phyloP scores from a whole-genome alignment of 2,797 vertebrate genomes.

The Sebastes minor region DNA sequence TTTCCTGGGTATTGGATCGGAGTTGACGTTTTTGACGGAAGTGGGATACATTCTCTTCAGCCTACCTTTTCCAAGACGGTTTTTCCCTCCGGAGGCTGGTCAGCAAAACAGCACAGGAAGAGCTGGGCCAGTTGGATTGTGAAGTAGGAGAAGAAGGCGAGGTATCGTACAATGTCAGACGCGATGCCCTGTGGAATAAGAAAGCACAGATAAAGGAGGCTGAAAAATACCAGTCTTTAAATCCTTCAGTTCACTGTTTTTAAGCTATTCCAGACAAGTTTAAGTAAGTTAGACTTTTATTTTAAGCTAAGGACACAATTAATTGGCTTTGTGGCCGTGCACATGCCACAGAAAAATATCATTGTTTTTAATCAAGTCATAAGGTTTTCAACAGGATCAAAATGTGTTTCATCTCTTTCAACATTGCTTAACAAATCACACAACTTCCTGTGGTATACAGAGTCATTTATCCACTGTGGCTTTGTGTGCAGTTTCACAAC shows the following conservation, averaged over 20 bases:
- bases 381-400: conserved; percentile 11
- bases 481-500: conserved; percentile 52
- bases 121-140: conserved; percentile 87
- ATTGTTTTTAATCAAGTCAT: not conserved
- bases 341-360: conserved; percentile 36
- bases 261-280: conserved; percentile 17
- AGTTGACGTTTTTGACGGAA: conserved; percentile 46
- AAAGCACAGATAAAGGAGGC: conserved; percentile 1
- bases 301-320: conserved; percentile 21
- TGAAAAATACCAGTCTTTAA: not conserved
- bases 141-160: conserved; percentile 87
- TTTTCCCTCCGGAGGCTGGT: conserved; percentile 86
- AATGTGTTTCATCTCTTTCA: conserved; percentile 25
- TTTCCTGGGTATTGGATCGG: conserved; percentile 22
- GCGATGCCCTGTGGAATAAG: conserved; percentile 82
- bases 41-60: conserved; percentile 51
- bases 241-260: conserved; percentile 15
- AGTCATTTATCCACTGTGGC: conserved; percentile 39
- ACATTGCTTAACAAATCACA: conserved; percentile 49
- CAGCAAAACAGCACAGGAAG: conserved; percentile 89
- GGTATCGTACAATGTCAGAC: conserved; percentile 82
- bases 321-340: conserved; percentile 22
- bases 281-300: conserved; percentile 5
- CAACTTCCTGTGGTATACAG: conserved; percentile 54
- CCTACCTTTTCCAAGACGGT: conserved; percentile 80